Conservation (phyloP, 2,113 vertebrate genomes). For the Rhinogobius similis region DNA sequence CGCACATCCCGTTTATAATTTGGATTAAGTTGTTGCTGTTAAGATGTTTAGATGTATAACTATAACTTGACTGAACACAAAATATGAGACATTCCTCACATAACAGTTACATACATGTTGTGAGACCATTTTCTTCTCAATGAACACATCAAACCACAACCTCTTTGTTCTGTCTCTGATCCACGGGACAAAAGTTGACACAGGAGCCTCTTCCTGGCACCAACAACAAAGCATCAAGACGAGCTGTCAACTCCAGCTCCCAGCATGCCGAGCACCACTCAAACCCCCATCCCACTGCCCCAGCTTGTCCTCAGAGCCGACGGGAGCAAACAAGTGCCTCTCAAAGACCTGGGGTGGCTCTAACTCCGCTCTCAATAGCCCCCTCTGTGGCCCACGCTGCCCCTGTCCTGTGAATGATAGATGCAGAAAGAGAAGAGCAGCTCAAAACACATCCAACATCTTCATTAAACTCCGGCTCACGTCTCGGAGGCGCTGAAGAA, state of each 20-base stretch:
- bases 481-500: constrained; percentile 14
- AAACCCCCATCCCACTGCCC: constrained; percentile 15
- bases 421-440: constrained; percentile 19
- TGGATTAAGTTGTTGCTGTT: background rate
- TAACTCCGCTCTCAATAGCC: constrained; percentile 51
- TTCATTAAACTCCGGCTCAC: constrained; percentile 64
- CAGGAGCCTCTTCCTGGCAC: constrained; percentile 4
- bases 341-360: constrained; percentile 27
- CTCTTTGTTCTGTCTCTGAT: constrained; percentile 13
- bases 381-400: constrained; percentile 23
- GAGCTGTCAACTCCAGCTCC: constrained; percentile 22
- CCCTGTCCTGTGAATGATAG: constrained; percentile 58
- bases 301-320: constrained; percentile 23
- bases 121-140: background rate
- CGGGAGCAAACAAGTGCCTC: constrained; percentile 51
- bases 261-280: constrained; percentile 16
- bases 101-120: background rate
- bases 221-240: constrained; percentile 21
- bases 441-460: constrained; percentile 27
- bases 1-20: background rate
- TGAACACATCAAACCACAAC: background rate
- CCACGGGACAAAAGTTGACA: constrained; percentile 6
- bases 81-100: background rate
- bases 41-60: background rate
- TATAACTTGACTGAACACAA: background rate